phyloP scores from a whole-genome alignment of 2,888 invertebrate genomes.

The Abrostola triplasia region DNA sequence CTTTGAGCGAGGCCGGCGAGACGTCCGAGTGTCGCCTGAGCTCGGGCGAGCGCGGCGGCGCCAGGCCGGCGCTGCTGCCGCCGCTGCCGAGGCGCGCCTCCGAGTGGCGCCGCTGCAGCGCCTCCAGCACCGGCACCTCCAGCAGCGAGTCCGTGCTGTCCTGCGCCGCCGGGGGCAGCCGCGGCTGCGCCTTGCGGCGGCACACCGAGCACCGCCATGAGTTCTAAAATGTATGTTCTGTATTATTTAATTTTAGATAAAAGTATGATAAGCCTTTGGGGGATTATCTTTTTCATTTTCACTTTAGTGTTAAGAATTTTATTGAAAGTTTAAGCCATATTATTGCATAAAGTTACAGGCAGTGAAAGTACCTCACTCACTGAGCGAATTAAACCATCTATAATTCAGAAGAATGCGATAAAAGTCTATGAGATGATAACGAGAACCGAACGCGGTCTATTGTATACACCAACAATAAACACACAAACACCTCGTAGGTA shows the following conservation, averaged over 20 bases:
- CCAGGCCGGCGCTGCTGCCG: constrained; percentile 89
- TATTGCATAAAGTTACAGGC: no score
- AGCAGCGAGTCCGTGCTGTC: constrained; percentile 95
- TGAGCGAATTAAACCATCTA: no score
- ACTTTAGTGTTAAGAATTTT: no score
- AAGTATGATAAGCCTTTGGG: no score
- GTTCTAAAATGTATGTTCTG: constrained; percentile 78
- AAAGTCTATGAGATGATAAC: no score
- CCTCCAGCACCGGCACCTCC: constrained; percentile 94
- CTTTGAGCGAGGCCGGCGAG: constrained; percentile 95
- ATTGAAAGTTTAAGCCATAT: no score
- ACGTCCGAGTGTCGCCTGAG: constrained; percentile 95
- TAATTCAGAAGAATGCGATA: no score
- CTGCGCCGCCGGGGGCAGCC: constrained; percentile 92
- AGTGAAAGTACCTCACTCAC: no score
- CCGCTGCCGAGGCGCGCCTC: constrained; percentile 89
- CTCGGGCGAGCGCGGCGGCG: constrained; percentile 95
- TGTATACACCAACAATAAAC: not conserved
- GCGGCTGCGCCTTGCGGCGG: constrained; percentile 93
- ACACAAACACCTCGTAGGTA: no score
- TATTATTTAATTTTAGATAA: no score
- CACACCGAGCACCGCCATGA: constrained; percentile 97
- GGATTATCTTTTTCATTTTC: no score
- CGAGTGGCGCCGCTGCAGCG: constrained; percentile 94
- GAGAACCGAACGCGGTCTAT: no score